Evolutionary conservation across 2,113 vertebrate species (phyloP).

Genomic region (Nerophis lumbriciformis): DNA sequence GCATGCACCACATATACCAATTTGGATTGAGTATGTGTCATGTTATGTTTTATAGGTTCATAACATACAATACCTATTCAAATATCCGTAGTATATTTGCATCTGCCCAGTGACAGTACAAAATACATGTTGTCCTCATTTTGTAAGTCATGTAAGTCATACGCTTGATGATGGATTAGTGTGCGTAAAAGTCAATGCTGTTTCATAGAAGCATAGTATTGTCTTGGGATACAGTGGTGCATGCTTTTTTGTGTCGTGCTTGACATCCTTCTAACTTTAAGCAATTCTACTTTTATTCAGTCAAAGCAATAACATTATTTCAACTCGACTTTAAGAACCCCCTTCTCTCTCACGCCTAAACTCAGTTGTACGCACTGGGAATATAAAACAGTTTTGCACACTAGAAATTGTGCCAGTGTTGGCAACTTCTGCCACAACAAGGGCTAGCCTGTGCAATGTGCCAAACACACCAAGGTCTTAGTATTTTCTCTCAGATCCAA

Average conservation of each 20-base stretch:
- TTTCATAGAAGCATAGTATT: slow-evolving; percentile 25
- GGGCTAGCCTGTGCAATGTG: slow-evolving; percentile 38
- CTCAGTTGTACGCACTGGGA: slow-evolving; percentile 34
- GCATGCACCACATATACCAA: no score
- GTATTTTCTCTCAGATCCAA: slow-evolving; percentile 51
- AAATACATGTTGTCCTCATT: slow-evolving; percentile 55
- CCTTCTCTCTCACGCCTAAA: slow-evolving; percentile 10
- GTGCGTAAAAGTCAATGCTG: slow-evolving; percentile 28
- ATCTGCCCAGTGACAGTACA: slow-evolving; percentile 40
- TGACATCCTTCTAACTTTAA: neutral
- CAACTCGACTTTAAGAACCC: slow-evolving; percentile 1
- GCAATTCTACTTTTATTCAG: neutral
- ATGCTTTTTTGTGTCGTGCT: slow-evolving; percentile 5
- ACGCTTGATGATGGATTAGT: slow-evolving; percentile 27
- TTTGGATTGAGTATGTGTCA: no score
- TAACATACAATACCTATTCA: slow-evolving; percentile 12
- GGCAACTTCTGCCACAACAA: slow-evolving; percentile 39
- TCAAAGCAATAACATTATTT: neutral
- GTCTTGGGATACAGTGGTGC: slow-evolving; percentile 1
- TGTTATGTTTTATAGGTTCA: no score
- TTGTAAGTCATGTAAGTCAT: slow-evolving; percentile 50
- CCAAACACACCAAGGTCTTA: slow-evolving; percentile 24
- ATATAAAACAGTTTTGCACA: slow-evolving; percentile 49
- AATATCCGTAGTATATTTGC: slow-evolving; percentile 10
- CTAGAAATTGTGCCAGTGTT: slow-evolving; percentile 40